A percentile compares a stretch with the other conserved stretches of the same genome.
Conservation (phyloP, 2,113 vertebrate genomes). For the Carassius carassius region DNA sequence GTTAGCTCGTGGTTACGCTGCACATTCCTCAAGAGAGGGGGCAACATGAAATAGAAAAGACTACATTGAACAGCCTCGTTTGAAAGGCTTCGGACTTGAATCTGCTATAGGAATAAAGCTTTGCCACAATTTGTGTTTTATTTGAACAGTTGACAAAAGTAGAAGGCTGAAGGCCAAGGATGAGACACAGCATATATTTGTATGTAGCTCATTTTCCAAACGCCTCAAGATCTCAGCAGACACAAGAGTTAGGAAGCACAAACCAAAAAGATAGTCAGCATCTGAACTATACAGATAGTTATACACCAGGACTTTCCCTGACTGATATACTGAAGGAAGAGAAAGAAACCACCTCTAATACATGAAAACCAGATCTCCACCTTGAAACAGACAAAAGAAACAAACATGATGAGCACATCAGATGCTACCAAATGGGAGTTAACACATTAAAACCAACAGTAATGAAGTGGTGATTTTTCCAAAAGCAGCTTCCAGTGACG, state of each 20-base stretch:
- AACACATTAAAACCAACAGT: constrained; percentile 59
- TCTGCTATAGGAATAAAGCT: constrained; percentile 70
- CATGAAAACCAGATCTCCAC: constrained; percentile 63
- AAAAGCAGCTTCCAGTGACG: not conserved
- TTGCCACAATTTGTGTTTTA: constrained; percentile 77
- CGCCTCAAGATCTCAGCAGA: constrained; percentile 68
- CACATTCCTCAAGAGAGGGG: constrained; percentile 64
- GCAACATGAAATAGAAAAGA: constrained; percentile 51
- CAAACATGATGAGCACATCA: constrained; percentile 60
- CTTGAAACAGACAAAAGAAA: constrained; percentile 56
- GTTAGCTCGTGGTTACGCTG: constrained; percentile 68
- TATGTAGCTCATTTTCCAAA: constrained; percentile 65
- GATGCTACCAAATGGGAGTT: constrained; percentile 59
- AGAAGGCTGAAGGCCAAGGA: constrained; percentile 73
- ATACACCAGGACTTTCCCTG: constrained; percentile 67
- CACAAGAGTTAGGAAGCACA: constrained; percentile 73
- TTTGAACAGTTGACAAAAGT: constrained; percentile 73
- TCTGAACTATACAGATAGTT: constrained; percentile 69
- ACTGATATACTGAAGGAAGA: constrained; percentile 50
- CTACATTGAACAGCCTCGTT: constrained; percentile 55
- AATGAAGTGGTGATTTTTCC: constrained; percentile 28
- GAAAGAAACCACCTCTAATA: constrained; percentile 50
- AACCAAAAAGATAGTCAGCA: constrained; percentile 65
- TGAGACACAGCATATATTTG: constrained; percentile 72
- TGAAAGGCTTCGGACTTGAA: constrained; percentile 59